phyloP scores from a whole-genome alignment of 1,140 invertebrate species.

The Drosophila persimilis region DNA sequence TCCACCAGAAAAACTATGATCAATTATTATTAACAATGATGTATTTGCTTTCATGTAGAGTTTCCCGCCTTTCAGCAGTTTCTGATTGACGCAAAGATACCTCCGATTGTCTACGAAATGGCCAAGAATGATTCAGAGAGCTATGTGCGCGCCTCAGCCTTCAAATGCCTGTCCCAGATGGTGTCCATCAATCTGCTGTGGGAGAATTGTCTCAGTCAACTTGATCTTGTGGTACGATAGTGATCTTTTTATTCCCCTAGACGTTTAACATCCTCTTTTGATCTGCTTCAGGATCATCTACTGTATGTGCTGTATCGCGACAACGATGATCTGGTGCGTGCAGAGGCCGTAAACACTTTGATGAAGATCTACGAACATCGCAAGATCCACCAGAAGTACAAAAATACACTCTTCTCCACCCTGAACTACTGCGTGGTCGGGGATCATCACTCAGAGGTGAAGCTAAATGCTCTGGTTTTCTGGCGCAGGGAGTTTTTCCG shows the following conservation, averaged over 20 bases:
- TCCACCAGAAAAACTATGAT: not conserved
- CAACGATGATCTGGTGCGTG: slow-evolving; percentile 89
- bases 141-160: slow-evolving; percentile 89
- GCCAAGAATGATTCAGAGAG: slow-evolving; percentile 87
- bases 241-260: not conserved
- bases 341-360: slow-evolving; percentile 87
- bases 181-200: slow-evolving; percentile 87
- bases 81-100: slow-evolving; percentile 87
- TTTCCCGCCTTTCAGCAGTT: slow-evolving; percentile 90
- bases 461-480: slow-evolving; percentile 87
- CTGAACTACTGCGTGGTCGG: slow-evolving; percentile 87
- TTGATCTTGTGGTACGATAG: slow-evolving; percentile 86
- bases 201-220: slow-evolving; percentile 85
- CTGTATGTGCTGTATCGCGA: slow-evolving; percentile 87
- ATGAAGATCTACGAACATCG: slow-evolving; percentile 87
- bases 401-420: slow-evolving; percentile 84
- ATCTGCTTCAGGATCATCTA: slow-evolving; percentile 85
- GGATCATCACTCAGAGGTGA: slow-evolving; percentile 92
- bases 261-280: not conserved
- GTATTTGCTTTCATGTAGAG: slow-evolving; percentile 83
- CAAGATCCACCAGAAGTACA: slow-evolving; percentile 84
- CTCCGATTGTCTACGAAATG: slow-evolving; percentile 86
- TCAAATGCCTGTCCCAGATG: slow-evolving; percentile 87
- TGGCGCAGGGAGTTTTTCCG: slow-evolving; percentile 88
- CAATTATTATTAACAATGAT: not conserved